phyloP scores from a whole-genome alignment of 2,888 invertebrate species.

The Prenolepis imparis region DNA sequence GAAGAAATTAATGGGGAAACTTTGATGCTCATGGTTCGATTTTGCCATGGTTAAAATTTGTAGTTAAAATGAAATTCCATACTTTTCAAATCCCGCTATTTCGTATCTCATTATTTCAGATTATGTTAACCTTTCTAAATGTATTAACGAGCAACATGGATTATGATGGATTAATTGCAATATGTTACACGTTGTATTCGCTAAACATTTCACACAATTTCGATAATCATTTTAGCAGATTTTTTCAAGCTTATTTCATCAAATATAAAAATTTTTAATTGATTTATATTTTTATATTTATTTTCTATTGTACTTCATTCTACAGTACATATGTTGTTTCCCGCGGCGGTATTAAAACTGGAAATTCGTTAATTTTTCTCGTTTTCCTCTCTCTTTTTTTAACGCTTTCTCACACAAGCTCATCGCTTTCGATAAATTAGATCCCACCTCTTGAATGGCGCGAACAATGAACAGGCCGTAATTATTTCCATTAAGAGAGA shows the following conservation, averaged over 20 bases:
- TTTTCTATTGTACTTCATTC: background rate
- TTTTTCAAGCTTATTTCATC: conserved; percentile 5
- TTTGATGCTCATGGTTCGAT: conserved; percentile 56
- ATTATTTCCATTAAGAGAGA: conserved; percentile 54
- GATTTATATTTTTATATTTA: background rate
- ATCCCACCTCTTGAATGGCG: conserved; percentile 10
- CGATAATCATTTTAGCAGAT: background rate
- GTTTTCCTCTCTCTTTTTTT: background rate
- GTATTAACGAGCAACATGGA: background rate
- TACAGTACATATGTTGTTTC: background rate
- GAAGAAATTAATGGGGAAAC: conserved; percentile 70
- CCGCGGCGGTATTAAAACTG: conserved; percentile 22
- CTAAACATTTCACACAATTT: background rate
- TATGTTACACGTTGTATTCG: background rate
- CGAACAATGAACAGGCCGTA: conserved; percentile 53
- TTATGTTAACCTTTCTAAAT: background rate
- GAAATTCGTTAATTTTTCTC: background rate
- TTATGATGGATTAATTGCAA: conserved; percentile 12
- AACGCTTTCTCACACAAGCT: conserved; percentile 30
- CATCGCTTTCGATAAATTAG: conserved; percentile 44
- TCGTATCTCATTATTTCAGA: background rate
- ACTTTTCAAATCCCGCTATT: conserved; percentile 49
- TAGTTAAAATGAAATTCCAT: conserved; percentile 60
- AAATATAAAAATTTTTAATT: conserved; percentile 5
- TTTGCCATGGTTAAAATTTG: conserved; percentile 55